Percentiles rank a stretch among this genome's conserved stretches.
Evolutionary conservation across 2,113 vertebrate species (phyloP).

Genomic region (Eidolon helvum): DNA sequence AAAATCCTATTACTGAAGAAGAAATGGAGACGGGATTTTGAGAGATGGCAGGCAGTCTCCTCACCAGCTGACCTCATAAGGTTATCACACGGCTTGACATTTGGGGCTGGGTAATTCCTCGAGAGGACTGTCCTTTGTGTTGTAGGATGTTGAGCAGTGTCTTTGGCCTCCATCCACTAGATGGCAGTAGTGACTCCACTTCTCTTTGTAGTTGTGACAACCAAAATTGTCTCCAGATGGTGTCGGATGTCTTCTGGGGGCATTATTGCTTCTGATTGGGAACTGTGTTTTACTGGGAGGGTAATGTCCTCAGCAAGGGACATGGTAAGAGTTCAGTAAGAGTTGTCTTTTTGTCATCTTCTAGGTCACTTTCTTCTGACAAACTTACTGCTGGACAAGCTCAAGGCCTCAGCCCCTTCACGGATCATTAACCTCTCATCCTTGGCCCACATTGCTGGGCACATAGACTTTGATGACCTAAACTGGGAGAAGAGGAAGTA

Average conservation of each 20-base stretch:
- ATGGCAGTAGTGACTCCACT: neutral
- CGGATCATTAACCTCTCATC: slow-evolving; percentile 91
- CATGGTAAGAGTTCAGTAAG: neutral
- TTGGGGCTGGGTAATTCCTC: neutral
- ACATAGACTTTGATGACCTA: slow-evolving; percentile 90
- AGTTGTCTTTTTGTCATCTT: neutral
- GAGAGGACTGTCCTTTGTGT: fast-evolving
- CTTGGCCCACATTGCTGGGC: slow-evolving; percentile 87
- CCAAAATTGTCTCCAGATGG: neutral
- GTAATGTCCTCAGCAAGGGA: neutral
- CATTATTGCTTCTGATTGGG: neutral
- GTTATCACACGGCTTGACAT: neutral
- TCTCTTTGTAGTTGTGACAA: fast-evolving
- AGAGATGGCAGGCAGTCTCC: neutral
- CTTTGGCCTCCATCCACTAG: neutral
- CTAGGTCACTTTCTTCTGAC: slow-evolving; percentile 92
- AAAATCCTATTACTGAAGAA: neutral
- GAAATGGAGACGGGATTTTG: neutral
- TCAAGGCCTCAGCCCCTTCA: slow-evolving; percentile 87
- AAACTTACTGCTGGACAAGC: slow-evolving; percentile 88
- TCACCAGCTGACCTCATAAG: neutral
- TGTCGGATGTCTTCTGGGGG: neutral
- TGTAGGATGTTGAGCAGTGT: neutral
- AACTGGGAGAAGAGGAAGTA: slow-evolving; percentile 91
- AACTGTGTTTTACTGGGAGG: neutral